phyloP scores from a whole-genome alignment of 30 jellyfish, hydroid and myxozoan species.

The Aurelia sp. region DNA sequence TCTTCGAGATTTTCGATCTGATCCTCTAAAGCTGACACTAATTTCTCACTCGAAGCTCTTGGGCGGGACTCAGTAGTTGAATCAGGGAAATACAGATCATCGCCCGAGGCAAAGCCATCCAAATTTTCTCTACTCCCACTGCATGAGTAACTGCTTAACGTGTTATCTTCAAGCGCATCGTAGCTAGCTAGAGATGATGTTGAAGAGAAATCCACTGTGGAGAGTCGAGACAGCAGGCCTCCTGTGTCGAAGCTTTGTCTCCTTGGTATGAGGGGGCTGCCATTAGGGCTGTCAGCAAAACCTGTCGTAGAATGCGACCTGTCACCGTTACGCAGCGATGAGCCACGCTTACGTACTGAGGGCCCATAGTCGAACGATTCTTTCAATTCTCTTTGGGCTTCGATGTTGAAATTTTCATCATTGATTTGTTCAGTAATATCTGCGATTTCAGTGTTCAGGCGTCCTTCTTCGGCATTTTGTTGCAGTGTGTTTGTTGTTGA shows the following conservation, averaged over 20 bases:
- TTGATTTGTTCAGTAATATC: not conserved
- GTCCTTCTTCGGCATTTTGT: not conserved
- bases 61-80: slow-evolving; percentile 9
- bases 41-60: slow-evolving; percentile 34
- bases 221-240: slow-evolving; percentile 39
- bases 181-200: slow-evolving; percentile 90
- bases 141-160: slow-evolving; percentile 52
- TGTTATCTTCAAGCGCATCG: slow-evolving; percentile 62
- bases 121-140: slow-evolving; percentile 74
- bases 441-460: not conserved
- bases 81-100: slow-evolving; percentile 46
- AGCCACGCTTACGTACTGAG: not conserved
- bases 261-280: slow-evolving; percentile 12
- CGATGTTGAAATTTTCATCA: not conserved
- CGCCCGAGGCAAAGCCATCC: slow-evolving; percentile 65
- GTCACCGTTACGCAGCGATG: too few relatives aligned
- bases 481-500: not conserved
- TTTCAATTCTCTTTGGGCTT: too few relatives aligned
- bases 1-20: slow-evolving; percentile 80
- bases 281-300: not conserved
- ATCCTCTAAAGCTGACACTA: slow-evolving; percentile 64
- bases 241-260: slow-evolving; percentile 24
- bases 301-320: not conserved
- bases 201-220: slow-evolving; percentile 82
- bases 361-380: not conserved